A percentile compares a stretch with the other conserved stretches of the same genome.
phyloP scores from a whole-genome alignment of 1,140 invertebrate genomes.

The Cotesia chilonis region DNA sequence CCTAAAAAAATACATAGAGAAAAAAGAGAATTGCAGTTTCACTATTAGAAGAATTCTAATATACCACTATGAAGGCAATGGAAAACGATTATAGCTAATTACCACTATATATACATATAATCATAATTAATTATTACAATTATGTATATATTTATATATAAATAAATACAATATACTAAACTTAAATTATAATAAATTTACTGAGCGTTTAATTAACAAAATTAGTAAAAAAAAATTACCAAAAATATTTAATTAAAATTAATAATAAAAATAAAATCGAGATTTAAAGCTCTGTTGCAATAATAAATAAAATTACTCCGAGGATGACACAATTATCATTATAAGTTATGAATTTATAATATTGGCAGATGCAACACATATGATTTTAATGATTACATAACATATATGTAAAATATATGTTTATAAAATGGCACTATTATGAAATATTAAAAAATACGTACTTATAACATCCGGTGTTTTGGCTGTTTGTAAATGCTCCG shows the following conservation, averaged over 20 bases:
- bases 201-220: background rate
- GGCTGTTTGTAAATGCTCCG: conserved; percentile 85
- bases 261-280: background rate
- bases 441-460: conserved; percentile 51
- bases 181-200: background rate
- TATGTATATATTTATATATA: background rate
- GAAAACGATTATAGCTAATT: conserved; percentile 5
- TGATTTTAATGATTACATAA: too few relatives aligned
- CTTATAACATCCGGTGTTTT: conserved; percentile 76
- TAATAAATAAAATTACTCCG: background rate
- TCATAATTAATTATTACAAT: conserved; percentile 4
- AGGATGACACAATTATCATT: background rate
- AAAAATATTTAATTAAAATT: background rate
- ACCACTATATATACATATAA: conserved; percentile 1
- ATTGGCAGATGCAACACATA: too few relatives aligned
- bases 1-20: conserved; percentile 62
- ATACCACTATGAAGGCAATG: conserved; percentile 25
- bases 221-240: background rate
- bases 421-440: background rate
- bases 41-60: conserved; percentile 27
- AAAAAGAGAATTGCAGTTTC: conserved; percentile 46
- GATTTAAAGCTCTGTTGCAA: conserved; percentile 7
- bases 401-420: too few relatives aligned
- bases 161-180: background rate
- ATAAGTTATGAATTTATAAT: too few relatives aligned